Percentiles rank a stretch among this genome's conserved stretches.
These are phyloP conservation scores for Drosophila pegasa DNA, from an alignment of 2,888 invertebrate species.

Conservation along the genomic window DNA sequence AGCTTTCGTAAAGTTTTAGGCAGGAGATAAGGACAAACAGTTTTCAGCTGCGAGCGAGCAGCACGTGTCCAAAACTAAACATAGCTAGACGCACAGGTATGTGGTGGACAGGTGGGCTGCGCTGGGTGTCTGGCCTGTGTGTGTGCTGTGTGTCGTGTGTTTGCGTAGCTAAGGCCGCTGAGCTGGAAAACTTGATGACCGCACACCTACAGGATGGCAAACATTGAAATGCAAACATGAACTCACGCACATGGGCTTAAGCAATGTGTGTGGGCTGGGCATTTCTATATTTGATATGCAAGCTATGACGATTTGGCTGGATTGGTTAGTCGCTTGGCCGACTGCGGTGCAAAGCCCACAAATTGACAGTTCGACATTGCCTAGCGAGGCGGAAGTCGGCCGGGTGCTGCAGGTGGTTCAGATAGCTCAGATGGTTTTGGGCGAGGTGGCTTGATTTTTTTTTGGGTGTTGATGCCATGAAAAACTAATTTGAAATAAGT, in stretches of 20 bases:
- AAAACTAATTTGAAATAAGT: constrained; percentile 5
- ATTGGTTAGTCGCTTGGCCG: constrained; percentile 28
- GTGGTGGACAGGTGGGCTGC: neutral
- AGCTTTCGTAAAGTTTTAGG: constrained; percentile 29
- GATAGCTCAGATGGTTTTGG: neutral
- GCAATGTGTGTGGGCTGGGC: constrained; percentile 13
- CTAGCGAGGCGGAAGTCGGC: constrained; percentile 14
- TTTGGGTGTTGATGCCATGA: constrained; percentile 1
- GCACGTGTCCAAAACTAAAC: constrained; percentile 17
- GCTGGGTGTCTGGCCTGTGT: neutral
- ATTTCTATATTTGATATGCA: constrained; percentile 42
- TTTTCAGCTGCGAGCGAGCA: constrained; percentile 16
- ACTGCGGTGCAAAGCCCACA: neutral
- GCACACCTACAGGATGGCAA: constrained; percentile 59
- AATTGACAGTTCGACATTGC: constrained; percentile 13
- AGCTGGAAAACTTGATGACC: constrained; percentile 60
- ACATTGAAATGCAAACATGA: constrained; percentile 63
- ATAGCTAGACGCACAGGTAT: neutral
- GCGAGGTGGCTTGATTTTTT: neutral
- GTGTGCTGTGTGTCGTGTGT: neutral
- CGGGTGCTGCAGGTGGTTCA: no score
- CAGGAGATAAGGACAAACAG: constrained; percentile 8
- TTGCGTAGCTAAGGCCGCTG: constrained; percentile 19
- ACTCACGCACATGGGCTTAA: constrained; percentile 56
- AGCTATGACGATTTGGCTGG: constrained; percentile 20